Conservation (phyloP, 2,888 invertebrate genomes). For the Ischnura elegans region DNA sequence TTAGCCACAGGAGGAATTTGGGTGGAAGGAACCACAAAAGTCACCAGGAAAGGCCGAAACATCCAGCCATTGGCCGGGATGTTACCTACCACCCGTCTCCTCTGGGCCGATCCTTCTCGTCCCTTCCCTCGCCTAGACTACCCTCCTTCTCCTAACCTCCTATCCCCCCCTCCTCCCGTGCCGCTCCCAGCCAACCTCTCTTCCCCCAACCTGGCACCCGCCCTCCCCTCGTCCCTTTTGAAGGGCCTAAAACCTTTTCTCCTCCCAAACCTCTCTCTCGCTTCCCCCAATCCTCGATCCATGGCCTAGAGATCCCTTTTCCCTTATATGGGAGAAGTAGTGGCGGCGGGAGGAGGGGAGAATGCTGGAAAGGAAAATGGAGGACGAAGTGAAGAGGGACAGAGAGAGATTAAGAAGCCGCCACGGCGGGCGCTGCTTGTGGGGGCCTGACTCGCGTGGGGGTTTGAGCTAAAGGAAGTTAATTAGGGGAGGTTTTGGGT, state of each 20-base stretch:
- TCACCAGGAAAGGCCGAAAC: background rate
- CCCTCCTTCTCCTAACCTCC: background rate
- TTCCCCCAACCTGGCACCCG: background rate
- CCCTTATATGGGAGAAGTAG: background rate
- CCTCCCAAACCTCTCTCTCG: background rate
- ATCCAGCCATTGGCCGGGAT: background rate
- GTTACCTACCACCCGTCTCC: background rate
- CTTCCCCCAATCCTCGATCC: background rate
- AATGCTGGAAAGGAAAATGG: conserved; percentile 19
- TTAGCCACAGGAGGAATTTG: conserved; percentile 12
- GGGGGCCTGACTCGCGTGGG: background rate
- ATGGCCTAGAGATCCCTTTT: conserved; percentile 18
- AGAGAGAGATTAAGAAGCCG: conserved; percentile 23
- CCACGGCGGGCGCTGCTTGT: background rate
- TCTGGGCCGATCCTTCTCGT: background rate
- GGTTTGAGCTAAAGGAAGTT: conserved; percentile 6
- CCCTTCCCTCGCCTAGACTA: background rate
- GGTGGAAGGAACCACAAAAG: conserved; percentile 32
- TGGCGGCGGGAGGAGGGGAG: background rate
- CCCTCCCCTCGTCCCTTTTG: background rate
- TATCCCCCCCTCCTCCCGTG: background rate
- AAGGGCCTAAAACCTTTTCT: background rate
- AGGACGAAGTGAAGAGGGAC: conserved; percentile 12
- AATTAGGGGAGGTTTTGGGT: background rate
- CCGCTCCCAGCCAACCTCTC: background rate